Evolutionary conservation across 2,888 invertebrate species (phyloP).

Genomic region (Chrysolina americana): DNA sequence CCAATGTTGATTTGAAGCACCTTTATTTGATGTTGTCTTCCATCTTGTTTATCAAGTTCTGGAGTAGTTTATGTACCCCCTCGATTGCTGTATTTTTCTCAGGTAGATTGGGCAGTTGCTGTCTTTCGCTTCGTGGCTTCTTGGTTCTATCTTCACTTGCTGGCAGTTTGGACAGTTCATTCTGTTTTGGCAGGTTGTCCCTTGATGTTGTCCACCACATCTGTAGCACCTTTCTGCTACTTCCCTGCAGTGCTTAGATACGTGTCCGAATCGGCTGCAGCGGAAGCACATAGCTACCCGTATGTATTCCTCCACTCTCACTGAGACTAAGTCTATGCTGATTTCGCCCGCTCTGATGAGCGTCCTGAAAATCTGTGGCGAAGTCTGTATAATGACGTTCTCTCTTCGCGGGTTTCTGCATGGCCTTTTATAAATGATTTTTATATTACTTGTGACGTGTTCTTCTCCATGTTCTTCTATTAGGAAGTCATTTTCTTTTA

Average conservation of each 20-base stretch:
- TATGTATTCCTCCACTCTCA: neutral
- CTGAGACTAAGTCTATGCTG: neutral
- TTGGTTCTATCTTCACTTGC: neutral
- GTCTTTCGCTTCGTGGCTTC: neutral
- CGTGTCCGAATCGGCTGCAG: neutral
- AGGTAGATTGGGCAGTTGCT: neutral
- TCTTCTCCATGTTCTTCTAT: too few relatives aligned
- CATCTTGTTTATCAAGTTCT: neutral
- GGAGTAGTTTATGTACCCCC: neutral
- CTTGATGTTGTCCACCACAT: neutral
- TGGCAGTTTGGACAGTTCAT: neutral
- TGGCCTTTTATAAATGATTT: neutral
- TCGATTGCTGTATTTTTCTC: neutral
- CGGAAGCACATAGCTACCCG: neutral
- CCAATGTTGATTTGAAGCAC: neutral
- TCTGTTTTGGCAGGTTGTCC: neutral
- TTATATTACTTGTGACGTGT: neutral
- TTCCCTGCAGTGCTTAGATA: neutral
- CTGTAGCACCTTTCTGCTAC: neutral
- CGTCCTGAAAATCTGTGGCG: neutral
- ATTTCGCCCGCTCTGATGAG: neutral
- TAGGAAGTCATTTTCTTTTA: neutral
- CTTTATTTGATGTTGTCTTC: neutral
- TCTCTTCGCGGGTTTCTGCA: neutral
- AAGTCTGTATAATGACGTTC: neutral